Evolutionary conservation across 1,140 invertebrate genomes (phyloP).

Genomic region (Lepeophtheirus salmonis): DNA sequence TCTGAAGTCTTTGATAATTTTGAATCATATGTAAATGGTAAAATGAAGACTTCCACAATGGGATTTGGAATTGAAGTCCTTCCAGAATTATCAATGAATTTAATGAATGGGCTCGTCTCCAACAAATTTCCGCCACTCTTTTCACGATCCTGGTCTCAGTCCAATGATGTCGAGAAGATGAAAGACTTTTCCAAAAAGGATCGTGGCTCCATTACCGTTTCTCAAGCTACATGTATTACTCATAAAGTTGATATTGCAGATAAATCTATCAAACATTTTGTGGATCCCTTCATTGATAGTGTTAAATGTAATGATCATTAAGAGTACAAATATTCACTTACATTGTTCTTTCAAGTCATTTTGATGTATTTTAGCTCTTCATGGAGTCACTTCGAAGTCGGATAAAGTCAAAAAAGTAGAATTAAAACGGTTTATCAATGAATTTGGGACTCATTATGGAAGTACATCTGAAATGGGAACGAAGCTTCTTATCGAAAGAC

Average conservation of each 20-base stretch:
- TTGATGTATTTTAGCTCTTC: not conserved
- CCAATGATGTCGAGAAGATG: not conserved
- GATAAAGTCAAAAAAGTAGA: not conserved
- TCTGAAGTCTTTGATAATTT: slow-evolving; percentile 8
- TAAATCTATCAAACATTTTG: not conserved
- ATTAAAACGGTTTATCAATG: not conserved
- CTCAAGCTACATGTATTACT: slow-evolving; percentile 1
- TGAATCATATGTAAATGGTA: slow-evolving; percentile 1
- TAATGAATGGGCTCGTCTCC: not conserved
- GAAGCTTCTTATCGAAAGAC: not conserved
- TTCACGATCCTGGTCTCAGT: not conserved
- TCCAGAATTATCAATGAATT: not conserved
- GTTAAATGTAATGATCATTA: not conserved
- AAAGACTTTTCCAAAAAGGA: not conserved
- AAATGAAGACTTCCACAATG: not conserved
- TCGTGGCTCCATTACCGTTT: not conserved
- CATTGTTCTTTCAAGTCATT: too few relatives aligned
- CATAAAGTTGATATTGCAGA: slow-evolving; percentile 6
- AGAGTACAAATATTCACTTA: too few relatives aligned
- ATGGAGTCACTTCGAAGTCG: not conserved
- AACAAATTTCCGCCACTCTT: not conserved
- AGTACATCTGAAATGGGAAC: not conserved
- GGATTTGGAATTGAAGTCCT: not conserved
- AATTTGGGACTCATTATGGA: not conserved
- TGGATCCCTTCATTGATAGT: slow-evolving; percentile 8